Evolutionary conservation across 2,797 vertebrate genomes (phyloP), one percentile per base, ranked within the genome.

Genomic region (Pangasius djambal): DNA sequence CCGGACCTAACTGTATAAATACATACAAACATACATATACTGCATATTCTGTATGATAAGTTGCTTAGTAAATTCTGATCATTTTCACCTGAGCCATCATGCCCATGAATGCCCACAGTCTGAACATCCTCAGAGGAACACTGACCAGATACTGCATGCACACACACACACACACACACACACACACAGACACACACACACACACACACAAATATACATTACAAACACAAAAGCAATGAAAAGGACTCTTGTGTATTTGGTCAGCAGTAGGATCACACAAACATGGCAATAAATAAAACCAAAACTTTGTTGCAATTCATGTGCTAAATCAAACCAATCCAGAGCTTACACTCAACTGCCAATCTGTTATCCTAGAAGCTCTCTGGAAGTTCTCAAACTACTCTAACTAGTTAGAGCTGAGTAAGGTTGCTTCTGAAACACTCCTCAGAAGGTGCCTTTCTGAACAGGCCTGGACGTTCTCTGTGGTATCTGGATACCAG

Each of bases 21-120:
- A 50, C 44, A 72, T 44, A n/a, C 72, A 78, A 0, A 55, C 20
- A 75, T 40, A 28, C n/a, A 72, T 22, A 59, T 3, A 59, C 25
- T 55, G n/a, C 20, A 70, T 20, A 55, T 50, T 25, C 22, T 55
- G 31, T n/a, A 31, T 31, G 48, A 70, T 13, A 15, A 8, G 50
- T 9, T 61, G n/a, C 37, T 89, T 50, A 28, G 20, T 72, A 57
- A 34, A 77, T 70, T 67, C 2, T 63, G 6, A 81, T 69, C 6
- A 31, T 88, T 92, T 95, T 95, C 88, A 98, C 98, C 97, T 99
- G 98, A 40, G 96, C 96, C 96, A 98, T 98, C 98, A 99, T 99
- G 44, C 97, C 98, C 57, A 95, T 97, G 90, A 99, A 99, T 0
- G 98, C 97, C 98, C 98, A 99, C 18, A 97, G 96, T 28, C 98